Evolutionary conservation across 2,797 vertebrate genomes (phyloP).

Genomic region (Syngnathus rostellatus): DNA sequence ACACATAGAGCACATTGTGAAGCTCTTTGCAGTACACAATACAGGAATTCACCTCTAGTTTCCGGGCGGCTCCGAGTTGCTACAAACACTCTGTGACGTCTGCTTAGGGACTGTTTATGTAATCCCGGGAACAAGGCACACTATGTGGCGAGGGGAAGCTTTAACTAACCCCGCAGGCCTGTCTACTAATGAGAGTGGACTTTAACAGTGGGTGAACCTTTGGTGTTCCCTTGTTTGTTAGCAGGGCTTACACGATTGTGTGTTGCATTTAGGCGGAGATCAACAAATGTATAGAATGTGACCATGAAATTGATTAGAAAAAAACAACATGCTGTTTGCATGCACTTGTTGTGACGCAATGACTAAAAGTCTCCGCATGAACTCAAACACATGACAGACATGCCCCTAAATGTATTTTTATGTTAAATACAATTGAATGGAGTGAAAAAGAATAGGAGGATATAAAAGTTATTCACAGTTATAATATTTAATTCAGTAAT

Average conservation of each 20-base stretch:
- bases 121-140: constrained; percentile 35
- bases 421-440: no score
- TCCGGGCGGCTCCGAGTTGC: constrained; percentile 30
- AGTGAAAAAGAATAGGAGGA: no score
- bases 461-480: background rate
- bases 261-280: background rate
- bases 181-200: background rate
- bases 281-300: background rate
- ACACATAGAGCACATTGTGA: constrained; percentile 45
- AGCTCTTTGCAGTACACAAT: constrained; percentile 38
- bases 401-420: no score
- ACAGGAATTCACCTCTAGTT: constrained; percentile 33
- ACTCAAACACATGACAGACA: background rate
- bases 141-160: constrained; percentile 39
- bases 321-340: background rate
- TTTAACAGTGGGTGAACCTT: background rate
- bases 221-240: background rate
- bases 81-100: constrained; percentile 53
- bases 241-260: background rate
- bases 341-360: background rate
- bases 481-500: background rate
- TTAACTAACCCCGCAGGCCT: constrained; percentile 8
- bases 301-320: background rate
- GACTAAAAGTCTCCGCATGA: background rate
- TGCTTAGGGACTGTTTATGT: constrained; percentile 49